Evolutionary conservation across 2,888 invertebrate genomes (phyloP), one percentile per base, ranked within the genome.

Genomic region (Amiota mariae): DNA sequence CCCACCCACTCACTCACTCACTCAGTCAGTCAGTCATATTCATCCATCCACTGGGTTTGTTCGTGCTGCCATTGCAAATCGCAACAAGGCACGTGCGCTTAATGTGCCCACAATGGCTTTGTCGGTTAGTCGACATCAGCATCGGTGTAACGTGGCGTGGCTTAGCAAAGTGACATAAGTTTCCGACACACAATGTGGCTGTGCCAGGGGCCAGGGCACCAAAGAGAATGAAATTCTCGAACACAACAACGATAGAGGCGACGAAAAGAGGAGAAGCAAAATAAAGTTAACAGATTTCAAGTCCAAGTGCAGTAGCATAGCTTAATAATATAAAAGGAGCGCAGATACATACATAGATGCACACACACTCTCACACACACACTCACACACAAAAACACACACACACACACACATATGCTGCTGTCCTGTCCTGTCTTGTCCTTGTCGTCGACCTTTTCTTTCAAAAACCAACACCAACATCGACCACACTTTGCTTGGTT

Each of bases 1-100:
- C 75, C 78, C 79, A 80, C 75, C n/a, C 70, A 71, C 71, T 66
- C 75, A 71, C 70, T 67, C 63, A 75, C n/a, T n/a, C n/a, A n/a
- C n/a, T n/a, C n/a, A n/a, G n/a, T n/a, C n/a, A n/a, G n/a, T n/a
- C n/a, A n/a, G n/a, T n/a, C n/a, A n/a, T 75, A 75, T 76, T 9
- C 8, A n/a, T 49, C 2, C 13, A 20, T 13, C 8, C 56, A 51
- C 20, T 51, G 48, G 15, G 4, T 49, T 3, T 51, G 15, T 68
- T 68, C 49, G n/a, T 12, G 54, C 51, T 46, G 59, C 48, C 57
- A 47, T 46, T 18, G 59, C 51, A 46, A 71, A 12, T 36, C 56
- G 59, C 48, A 51, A 57, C 59, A 59, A 11, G 70, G 59, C 70
- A 71, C 70, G 70, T 71, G 70, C 54, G 18, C 54, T 8, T 47